A percentile compares a stretch with the other conserved stretches of the same genome.
phyloP scores from a whole-genome alignment of 2,113 vertebrate species.

The Theristicus caerulescens region DNA sequence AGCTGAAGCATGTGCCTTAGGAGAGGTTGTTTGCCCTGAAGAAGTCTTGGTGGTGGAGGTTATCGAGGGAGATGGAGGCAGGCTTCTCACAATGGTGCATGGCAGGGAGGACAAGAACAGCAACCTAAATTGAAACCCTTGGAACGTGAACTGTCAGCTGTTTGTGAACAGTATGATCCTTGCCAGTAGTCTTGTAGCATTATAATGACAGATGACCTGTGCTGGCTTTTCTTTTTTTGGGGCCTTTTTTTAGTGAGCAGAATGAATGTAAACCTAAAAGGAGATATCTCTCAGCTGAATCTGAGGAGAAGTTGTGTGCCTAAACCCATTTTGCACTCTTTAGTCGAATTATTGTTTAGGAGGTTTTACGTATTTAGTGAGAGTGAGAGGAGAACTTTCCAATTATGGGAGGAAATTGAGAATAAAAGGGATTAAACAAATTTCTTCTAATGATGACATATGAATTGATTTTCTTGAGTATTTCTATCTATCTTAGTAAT shows the following conservation, averaged over 20 bases:
- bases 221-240: neutral
- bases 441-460: neutral
- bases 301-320: neutral
- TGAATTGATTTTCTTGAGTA: neutral
- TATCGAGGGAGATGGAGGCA: neutral
- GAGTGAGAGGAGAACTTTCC: neutral
- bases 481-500: neutral
- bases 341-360: neutral
- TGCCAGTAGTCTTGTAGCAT: neutral
- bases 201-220: neutral
- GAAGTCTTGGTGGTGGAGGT: neutral
- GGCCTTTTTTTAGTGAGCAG: too few relatives aligned
- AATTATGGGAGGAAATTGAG: neutral
- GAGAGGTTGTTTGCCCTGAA: neutral
- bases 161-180: neutral
- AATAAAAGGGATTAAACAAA: neutral
- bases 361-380: neutral
- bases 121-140: too few relatives aligned
- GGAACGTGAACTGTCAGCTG: neutral
- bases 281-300: neutral
- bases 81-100: fast-evolving
- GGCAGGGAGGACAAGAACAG: neutral
- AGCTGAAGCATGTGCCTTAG: neutral
- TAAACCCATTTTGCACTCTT: neutral
- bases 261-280: too few relatives aligned